Conservation (phyloP, 2,113 vertebrate genomes). For the Mastomys coucha region DNA sequence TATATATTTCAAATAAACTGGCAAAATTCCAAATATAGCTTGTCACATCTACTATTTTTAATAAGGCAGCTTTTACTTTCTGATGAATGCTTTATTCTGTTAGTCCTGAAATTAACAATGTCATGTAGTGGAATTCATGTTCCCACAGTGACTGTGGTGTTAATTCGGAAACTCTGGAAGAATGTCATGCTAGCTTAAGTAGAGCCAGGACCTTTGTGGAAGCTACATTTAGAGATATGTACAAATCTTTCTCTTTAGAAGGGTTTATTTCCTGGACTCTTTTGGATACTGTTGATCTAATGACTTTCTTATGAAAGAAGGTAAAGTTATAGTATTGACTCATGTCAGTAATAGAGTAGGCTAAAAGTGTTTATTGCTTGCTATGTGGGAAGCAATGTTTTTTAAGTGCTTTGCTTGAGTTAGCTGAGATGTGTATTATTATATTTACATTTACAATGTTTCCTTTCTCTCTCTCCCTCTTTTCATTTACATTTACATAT, state of each 20-base stretch:
- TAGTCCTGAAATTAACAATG: not conserved
- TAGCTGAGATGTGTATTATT: not conserved
- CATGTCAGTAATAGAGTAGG: not conserved
- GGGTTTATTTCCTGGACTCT: not conserved
- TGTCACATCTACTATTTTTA: constrained; percentile 57
- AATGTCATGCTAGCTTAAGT: not conserved
- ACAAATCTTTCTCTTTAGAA: constrained; percentile 14
- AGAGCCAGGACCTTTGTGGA: not conserved
- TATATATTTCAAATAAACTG: constrained; percentile 18
- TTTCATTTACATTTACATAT: too few relatives aligned
- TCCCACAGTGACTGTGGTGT: not conserved
- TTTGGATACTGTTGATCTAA: constrained; percentile 23
- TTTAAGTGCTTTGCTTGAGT: not conserved
- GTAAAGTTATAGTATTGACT: constrained; percentile 36
- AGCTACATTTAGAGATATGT: not conserved
- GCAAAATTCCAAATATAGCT: constrained; percentile 15
- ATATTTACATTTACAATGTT: too few relatives aligned
- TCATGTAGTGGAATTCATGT: not conserved
- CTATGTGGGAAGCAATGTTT: not conserved
- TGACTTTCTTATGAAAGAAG: constrained; percentile 10
- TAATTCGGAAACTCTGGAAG: not conserved
- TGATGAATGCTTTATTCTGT: not conserved
- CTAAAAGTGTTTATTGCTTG: not conserved
- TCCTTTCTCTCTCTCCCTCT: too few relatives aligned
- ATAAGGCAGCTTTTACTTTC: constrained; percentile 24